These are phyloP conservation scores for Periparus ater DNA, from an alignment of 2,797 vertebrate species.

Conservation along the genomic window DNA sequence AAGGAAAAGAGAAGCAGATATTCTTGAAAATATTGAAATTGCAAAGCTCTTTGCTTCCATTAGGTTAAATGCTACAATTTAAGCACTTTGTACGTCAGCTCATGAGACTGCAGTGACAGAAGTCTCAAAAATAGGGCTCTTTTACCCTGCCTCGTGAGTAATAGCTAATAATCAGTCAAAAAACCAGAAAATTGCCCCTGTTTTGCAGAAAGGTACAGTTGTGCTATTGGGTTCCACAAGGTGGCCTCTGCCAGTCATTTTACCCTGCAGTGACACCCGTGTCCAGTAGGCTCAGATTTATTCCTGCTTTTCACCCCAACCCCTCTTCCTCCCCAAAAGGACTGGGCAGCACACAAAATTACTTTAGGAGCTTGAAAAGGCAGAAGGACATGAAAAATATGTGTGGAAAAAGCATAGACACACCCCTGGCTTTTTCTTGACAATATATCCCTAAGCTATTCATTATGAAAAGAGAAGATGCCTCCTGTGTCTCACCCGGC, in stretches of 20 bases:
- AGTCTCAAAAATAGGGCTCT: neutral
- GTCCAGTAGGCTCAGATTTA: neutral
- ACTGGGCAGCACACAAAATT: neutral
- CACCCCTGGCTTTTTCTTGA: neutral
- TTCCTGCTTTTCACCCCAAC: neutral
- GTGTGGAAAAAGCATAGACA: neutral
- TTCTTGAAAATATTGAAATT: neutral
- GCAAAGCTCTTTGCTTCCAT: neutral
- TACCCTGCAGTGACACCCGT: neutral
- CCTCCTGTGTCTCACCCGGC: neutral
- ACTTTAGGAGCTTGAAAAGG: neutral
- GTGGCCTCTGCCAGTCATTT: constrained; percentile 52
- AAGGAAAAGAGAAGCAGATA: neutral
- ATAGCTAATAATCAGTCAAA: neutral
- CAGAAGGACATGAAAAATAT: neutral
- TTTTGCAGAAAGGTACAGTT: neutral
- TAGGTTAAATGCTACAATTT: neutral
- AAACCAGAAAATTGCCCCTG: neutral
- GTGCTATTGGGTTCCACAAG: constrained; percentile 28
- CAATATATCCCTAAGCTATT: neutral
- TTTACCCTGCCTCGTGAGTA: neutral
- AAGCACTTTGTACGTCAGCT: neutral
- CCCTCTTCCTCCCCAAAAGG: neutral
- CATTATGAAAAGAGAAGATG: neutral
- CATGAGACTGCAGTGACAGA: neutral